Base-by-base conservation (phyloP, 1,140 invertebrate genomes). In the Papilio polytes region DNA sequence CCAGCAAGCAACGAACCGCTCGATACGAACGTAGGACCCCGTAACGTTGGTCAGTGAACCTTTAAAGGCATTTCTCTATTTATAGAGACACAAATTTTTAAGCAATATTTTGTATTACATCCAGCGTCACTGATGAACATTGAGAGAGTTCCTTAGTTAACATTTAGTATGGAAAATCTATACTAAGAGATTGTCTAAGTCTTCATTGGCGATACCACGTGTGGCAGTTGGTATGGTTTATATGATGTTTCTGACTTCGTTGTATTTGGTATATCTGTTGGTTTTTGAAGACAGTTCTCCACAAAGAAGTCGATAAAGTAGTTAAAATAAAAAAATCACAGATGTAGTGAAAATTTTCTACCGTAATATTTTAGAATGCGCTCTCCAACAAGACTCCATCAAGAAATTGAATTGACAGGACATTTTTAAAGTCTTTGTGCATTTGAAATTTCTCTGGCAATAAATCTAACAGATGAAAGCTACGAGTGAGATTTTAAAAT, bases 351-450 rank as follows among this genome's bases (percentile, higher is more conserved):
- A 70, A 31, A 13, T 31, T 36, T 63, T 31, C 13, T 70, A 36
- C 63, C 63, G 63, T 70, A 70, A 36, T 70, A 31, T 70, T 70
- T 36, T 26, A 31, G 2, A 70, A 70, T 13, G 63, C 63, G 63
- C 15, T 70, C 63, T 70, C 63, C 12, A 36, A 31, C 63, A 70
- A 70, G 22, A 36, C 63, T 36, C 26, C 15, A 36, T 31, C 63
- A 70, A 70, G 63, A 70, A 70, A 70, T 70, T 70, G 63, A 70
- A 70, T 70, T 70, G 63, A 70, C 63, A 70, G 22, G 26, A 70
- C 18, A 63, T 63, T 63, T 63, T 26, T 26, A 63, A 63, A 63
- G 59, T 63, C 59, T 63, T 63, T 63, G 59, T 63, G 59, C 59
- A 63, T 63, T 63, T 63, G 59, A 63, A 63, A 63, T 63, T 22